Percentiles rank a stretch among this genome's conserved stretches.
Evolutionary conservation across 2,113 vertebrate genomes (phyloP).

Genomic region (Alligator mississippiensis): DNA sequence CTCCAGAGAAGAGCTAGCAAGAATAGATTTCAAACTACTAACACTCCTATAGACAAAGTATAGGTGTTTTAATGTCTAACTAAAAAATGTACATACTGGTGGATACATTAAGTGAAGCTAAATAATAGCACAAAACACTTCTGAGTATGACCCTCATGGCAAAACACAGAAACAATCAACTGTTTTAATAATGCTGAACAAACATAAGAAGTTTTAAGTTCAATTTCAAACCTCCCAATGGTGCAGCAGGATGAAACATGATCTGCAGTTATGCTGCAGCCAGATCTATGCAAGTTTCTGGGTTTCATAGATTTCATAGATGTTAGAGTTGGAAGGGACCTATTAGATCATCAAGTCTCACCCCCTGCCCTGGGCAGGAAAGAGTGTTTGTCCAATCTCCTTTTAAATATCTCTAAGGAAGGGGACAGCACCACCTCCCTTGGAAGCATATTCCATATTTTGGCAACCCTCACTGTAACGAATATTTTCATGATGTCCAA

Average conservation of each 20-base stretch:
- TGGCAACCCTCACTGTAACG: too few relatives aligned
- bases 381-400: too few relatives aligned
- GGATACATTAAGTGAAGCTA: neutral
- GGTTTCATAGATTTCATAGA: neutral
- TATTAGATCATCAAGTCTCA: too few relatives aligned
- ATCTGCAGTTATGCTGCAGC: neutral
- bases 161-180: neutral
- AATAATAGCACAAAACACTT: neutral
- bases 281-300: neutral
- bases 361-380: too few relatives aligned
- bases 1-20: neutral
- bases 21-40: neutral
- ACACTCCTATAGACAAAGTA: rapidly evolving
- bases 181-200: neutral
- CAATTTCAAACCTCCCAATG: neutral
- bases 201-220: neutral
- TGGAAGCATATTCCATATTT: too few relatives aligned
- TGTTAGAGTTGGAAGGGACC: too few relatives aligned
- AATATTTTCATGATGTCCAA: too few relatives aligned
- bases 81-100: neutral
- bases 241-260: neutral
- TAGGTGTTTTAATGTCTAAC: neutral
- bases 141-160: neutral
- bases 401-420: too few relatives aligned
- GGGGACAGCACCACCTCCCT: too few relatives aligned